phyloP scores from a whole-genome alignment of 1,140 invertebrate species.

The Drosophila busckii region DNA sequence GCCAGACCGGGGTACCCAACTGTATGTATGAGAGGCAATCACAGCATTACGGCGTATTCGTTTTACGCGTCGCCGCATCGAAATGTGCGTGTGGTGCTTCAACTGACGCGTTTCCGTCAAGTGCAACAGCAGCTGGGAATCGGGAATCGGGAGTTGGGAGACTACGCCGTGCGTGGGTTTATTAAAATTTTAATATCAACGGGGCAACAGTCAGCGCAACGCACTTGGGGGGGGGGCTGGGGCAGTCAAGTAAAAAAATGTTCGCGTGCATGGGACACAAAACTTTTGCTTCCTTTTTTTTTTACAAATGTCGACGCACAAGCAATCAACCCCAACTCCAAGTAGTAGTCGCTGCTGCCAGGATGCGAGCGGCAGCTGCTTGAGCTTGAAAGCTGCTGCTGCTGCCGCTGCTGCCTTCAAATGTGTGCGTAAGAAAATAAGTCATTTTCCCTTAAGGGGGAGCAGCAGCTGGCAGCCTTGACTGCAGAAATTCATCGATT shows the following conservation, averaged over 20 bases:
- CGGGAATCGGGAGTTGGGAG: neutral
- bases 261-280: constrained; percentile 56
- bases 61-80: constrained; percentile 66
- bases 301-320: constrained; percentile 60
- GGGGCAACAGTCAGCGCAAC: constrained; percentile 66
- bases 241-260: constrained; percentile 71
- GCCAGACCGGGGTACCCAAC: too few relatives aligned
- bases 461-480: neutral
- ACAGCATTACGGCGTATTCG: constrained; percentile 67
- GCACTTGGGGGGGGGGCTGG: too few relatives aligned
- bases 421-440: constrained; percentile 76
- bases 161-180: constrained; percentile 56
- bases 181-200: constrained; percentile 77
- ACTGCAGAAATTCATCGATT: constrained; percentile 73
- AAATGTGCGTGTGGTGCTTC: constrained; percentile 51
- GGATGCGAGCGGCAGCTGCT: constrained; percentile 21
- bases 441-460: constrained; percentile 71
- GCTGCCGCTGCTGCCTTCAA: constrained; percentile 54
- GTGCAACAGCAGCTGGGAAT: constrained; percentile 43
- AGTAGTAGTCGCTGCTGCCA: constrained; percentile 26
- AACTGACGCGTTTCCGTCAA: constrained; percentile 74
- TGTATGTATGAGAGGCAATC: too few relatives aligned
- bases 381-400: constrained; percentile 18
- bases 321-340: constrained; percentile 33
- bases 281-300: constrained; percentile 26